Percentiles rank a stretch among this genome's conserved stretches.
phyloP scores from a whole-genome alignment of 2,113 vertebrate genomes.

The Microtus ochrogaster region DNA sequence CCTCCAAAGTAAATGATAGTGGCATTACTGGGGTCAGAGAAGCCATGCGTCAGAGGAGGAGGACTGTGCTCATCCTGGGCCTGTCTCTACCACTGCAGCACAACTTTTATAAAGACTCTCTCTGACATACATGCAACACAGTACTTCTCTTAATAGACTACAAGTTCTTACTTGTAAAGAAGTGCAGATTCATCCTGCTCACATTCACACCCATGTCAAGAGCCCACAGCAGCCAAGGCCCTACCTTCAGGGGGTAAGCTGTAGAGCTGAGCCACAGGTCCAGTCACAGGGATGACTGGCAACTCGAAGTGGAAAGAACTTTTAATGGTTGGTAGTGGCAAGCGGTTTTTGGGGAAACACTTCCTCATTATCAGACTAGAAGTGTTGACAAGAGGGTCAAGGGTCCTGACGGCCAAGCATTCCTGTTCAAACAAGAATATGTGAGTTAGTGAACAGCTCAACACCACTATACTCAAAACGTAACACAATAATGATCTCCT shows the following conservation, averaged over 20 bases:
- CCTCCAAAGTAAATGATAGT: background rate
- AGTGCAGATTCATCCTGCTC: background rate
- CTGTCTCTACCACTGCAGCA: background rate
- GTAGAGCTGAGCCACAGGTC: slow-evolving; percentile 95
- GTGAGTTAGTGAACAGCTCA: background rate
- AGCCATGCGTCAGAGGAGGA: background rate
- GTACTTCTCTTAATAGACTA: background rate
- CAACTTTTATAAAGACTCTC: background rate
- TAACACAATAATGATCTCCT: slow-evolving; percentile 11
- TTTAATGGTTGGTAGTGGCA: slow-evolving; percentile 97
- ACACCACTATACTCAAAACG: background rate
- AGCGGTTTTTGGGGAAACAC: slow-evolving; percentile 99
- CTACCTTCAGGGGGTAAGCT: slow-evolving; percentile 94
- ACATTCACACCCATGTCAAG: background rate
- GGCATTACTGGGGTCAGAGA: background rate
- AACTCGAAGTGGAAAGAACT: slow-evolving; percentile 94
- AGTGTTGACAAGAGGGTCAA: slow-evolving; percentile 96
- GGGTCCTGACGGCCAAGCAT: slow-evolving; percentile 95
- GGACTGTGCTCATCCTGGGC: background rate
- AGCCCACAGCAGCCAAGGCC: background rate
- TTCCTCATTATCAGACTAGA: slow-evolving; percentile 99
- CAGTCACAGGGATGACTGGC: slow-evolving; percentile 90
- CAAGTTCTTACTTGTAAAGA: slow-evolving; percentile 32
- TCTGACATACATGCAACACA: slow-evolving; percentile 16
- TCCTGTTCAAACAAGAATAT: slow-evolving; percentile 87